Percentiles rank a stretch among this genome's conserved stretches.
These are phyloP conservation scores for Hirtodrosophila duncani DNA, from an alignment of 2,888 invertebrate species.

Conservation along the genomic window DNA sequence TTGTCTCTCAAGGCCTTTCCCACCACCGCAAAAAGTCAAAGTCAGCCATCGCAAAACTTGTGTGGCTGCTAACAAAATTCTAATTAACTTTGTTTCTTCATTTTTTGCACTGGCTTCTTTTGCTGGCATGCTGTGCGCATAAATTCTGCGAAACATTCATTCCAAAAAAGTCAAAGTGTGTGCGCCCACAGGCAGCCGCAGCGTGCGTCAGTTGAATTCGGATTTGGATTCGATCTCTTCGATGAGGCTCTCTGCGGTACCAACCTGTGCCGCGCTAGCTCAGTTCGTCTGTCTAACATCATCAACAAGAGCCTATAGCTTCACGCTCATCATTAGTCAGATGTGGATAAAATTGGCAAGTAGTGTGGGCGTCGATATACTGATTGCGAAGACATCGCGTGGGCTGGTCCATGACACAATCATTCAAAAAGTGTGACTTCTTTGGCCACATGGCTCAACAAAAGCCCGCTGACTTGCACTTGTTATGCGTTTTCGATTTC, in stretches of 20 bases:
- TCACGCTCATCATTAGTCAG: slow-evolving; percentile 35
- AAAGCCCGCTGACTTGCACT: slow-evolving; percentile 45
- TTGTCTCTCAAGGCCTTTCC: slow-evolving; percentile 58
- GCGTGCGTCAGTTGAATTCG: slow-evolving; percentile 12
- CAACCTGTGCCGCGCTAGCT: slow-evolving; percentile 23
- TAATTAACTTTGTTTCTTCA: slow-evolving; percentile 48
- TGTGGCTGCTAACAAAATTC: no score
- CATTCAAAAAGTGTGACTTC: slow-evolving; percentile 16
- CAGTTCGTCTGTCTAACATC: slow-evolving; percentile 15
- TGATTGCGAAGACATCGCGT: slow-evolving; percentile 39
- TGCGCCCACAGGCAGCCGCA: slow-evolving; percentile 45
- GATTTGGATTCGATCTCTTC: no score
- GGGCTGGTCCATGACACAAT: slow-evolving; percentile 60
- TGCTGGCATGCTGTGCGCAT: slow-evolving; percentile 40
- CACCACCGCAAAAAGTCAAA: slow-evolving; percentile 36
- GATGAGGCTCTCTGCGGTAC: slow-evolving; percentile 28
- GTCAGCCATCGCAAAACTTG: slow-evolving; percentile 45
- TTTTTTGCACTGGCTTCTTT: slow-evolving; percentile 39
- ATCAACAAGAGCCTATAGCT: not conserved
- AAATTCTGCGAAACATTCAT: slow-evolving; percentile 38
- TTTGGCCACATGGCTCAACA: slow-evolving; percentile 13
- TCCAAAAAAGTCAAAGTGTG: slow-evolving; percentile 50
- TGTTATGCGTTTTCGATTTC: slow-evolving; percentile 57
- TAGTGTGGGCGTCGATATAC: slow-evolving; percentile 49
- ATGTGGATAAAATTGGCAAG: slow-evolving; percentile 13